phyloP scores from a whole-genome alignment of 2,888 invertebrate genomes.

The Drosophila barbarae region DNA sequence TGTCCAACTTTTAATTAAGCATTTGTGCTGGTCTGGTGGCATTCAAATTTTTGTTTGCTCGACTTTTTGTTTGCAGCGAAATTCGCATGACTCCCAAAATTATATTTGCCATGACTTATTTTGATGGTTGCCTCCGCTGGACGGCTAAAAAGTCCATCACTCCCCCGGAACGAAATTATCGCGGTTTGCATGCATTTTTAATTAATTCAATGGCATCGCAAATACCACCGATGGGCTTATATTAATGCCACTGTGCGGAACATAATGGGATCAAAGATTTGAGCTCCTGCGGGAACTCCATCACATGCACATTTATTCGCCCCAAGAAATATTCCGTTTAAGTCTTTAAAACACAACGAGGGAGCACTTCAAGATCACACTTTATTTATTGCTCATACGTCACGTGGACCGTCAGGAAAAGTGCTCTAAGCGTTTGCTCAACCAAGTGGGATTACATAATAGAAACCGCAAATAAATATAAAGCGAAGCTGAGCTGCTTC shows the following conservation, averaged over 20 bases:
- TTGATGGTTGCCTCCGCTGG: conserved; percentile 18
- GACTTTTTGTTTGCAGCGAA: conserved; percentile 19
- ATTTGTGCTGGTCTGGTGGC: conserved; percentile 41
- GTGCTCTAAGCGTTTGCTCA: conserved; percentile 50
- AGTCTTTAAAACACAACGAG: background rate
- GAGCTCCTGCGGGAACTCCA: conserved; percentile 14
- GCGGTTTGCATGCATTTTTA: conserved; percentile 29
- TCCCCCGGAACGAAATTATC: conserved; percentile 13
- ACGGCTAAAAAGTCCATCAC: conserved; percentile 15
- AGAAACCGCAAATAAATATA: conserved; percentile 67
- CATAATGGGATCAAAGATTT: conserved; percentile 11
- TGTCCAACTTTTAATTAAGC: conserved; percentile 52
- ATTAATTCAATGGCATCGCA: conserved; percentile 17
- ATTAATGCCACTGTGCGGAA: conserved; percentile 6
- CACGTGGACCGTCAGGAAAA: conserved; percentile 19
- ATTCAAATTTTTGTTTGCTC: conserved; percentile 32
- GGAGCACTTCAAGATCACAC: background rate
- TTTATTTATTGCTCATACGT: conserved; percentile 35
- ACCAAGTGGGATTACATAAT: conserved; percentile 59
- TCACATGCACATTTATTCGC: conserved; percentile 4
- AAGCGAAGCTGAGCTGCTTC: conserved; percentile 38
- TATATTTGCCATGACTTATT: conserved; percentile 37
- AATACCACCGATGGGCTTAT: conserved; percentile 8
- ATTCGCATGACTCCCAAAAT: conserved; percentile 33
- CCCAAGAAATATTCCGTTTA: background rate